Evolutionary conservation across 2,888 invertebrate genomes (phyloP).

Genomic region (Osedax frankpressi): DNA sequence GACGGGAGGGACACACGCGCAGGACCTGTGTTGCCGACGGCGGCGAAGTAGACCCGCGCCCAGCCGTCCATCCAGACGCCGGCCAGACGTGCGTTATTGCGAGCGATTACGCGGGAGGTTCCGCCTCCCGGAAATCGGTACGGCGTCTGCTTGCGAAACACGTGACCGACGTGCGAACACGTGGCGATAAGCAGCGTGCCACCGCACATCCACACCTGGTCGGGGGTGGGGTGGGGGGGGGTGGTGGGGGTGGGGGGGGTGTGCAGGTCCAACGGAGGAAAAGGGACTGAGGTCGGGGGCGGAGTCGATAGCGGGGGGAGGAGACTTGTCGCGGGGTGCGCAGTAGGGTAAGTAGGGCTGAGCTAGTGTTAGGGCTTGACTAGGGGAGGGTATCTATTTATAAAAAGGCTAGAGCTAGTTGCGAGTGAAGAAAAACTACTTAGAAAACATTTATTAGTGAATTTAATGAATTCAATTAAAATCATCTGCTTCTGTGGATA

Average conservation of each 20-base stretch:
- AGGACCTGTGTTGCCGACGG: not conserved
- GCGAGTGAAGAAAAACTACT: too few relatives aligned
- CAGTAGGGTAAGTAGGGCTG: too few relatives aligned
- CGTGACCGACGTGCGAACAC: conserved; percentile 34
- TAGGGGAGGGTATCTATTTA: too few relatives aligned
- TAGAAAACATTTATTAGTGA: too few relatives aligned
- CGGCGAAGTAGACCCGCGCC: conserved; percentile 52
- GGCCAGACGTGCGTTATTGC: conserved; percentile 90
- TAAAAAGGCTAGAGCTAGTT: too few relatives aligned
- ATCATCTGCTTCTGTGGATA: too few relatives aligned
- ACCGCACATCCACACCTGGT: conserved; percentile 34
- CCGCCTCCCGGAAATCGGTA: conserved; percentile 89
- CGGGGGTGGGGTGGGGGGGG: not conserved
- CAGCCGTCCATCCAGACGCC: conserved; percentile 99
- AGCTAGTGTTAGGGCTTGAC: too few relatives aligned
- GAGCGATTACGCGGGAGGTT: conserved; percentile 63
- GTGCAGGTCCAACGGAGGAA: too few relatives aligned
- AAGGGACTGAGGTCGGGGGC: too few relatives aligned
- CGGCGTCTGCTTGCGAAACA: conserved; percentile 56
- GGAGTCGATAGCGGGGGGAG: too few relatives aligned
- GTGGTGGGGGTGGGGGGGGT: not conserved
- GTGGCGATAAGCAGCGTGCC: conserved; percentile 32
- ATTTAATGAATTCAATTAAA: too few relatives aligned
- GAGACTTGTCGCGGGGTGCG: too few relatives aligned
- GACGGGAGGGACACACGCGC: not conserved